These are phyloP conservation scores for Dicentrarchus labrax DNA, from an alignment of 2,113 vertebrate species.

Conservation along the genomic window DNA sequence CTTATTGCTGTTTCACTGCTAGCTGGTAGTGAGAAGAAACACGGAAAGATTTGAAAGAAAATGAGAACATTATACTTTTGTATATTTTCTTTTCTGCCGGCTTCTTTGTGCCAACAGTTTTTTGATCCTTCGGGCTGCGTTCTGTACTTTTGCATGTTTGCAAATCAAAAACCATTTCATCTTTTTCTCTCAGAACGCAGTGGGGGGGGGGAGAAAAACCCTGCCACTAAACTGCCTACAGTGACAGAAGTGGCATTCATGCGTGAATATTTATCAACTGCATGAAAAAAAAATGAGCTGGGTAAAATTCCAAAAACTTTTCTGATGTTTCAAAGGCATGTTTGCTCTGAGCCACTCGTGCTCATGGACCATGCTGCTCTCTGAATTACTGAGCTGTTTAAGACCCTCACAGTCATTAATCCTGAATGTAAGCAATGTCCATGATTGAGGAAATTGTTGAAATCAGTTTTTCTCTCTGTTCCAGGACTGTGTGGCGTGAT, in stretches of 20 bases:
- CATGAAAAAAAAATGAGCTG: neutral
- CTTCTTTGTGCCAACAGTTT: neutral
- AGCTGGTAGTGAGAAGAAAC: neutral
- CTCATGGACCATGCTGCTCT: neutral
- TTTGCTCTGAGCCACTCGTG: neutral
- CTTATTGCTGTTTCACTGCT: neutral
- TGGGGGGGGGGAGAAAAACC: neutral
- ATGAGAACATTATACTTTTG: neutral
- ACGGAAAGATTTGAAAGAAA: neutral
- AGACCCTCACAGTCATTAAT: neutral
- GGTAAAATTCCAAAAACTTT: neutral
- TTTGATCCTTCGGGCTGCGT: neutral
- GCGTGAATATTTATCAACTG: conserved; percentile 18
- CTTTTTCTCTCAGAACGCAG: neutral
- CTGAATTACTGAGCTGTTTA: neutral
- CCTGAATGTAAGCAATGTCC: neutral
- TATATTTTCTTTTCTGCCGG: neutral
- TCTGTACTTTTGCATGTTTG: neutral
- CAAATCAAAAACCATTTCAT: neutral
- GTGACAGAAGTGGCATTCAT: conserved; percentile 21
- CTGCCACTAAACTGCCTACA: neutral
- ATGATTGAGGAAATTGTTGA: neutral
- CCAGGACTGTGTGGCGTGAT: conserved; percentile 22
- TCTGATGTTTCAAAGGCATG: neutral
- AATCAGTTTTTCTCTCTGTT: conserved; percentile 8